phyloP scores from a whole-genome alignment of 2,888 invertebrate species.

The Plagodis dolabraria region DNA sequence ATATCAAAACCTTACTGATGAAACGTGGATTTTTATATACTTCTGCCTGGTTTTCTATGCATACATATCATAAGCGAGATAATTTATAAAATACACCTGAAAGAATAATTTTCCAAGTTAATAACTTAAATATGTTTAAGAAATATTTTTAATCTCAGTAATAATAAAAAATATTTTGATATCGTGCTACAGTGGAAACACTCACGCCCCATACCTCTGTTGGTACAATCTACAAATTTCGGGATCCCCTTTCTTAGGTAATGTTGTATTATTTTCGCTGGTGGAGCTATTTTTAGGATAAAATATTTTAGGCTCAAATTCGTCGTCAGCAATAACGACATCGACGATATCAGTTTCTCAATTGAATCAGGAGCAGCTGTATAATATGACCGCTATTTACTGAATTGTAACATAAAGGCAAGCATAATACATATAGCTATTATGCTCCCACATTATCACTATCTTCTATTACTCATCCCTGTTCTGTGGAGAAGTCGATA shows the following conservation, averaged over 20 bases:
- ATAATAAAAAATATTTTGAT: neutral
- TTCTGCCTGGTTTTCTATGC: too few species aligned
- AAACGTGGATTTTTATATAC: too few species aligned
- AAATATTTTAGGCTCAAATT: conserved; percentile 14
- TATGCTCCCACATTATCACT: too few species aligned
- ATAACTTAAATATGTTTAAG: too few species aligned
- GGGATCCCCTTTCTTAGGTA: conserved; percentile 67
- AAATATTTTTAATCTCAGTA: neutral
- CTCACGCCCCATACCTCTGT: conserved; percentile 45
- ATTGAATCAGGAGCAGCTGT: neutral
- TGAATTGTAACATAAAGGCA: too few species aligned
- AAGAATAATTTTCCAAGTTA: too few species aligned
- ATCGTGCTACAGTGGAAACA: conserved; percentile 49
- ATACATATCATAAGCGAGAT: too few species aligned
- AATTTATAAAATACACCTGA: too few species aligned
- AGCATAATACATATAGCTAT: too few species aligned
- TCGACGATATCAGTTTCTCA: neutral
- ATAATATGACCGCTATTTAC: neutral
- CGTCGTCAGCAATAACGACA: neutral
- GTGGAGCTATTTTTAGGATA: conserved; percentile 46
- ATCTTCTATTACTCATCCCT: too few species aligned
- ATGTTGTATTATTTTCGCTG: conserved; percentile 59
- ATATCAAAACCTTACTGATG: too few species aligned
- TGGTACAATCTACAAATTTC: conserved; percentile 67
- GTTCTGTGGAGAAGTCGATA: too few species aligned